These are phyloP conservation scores for Pomatostomus ruficeps DNA, from an alignment of 2,113 vertebrate genomes.

Conservation along the genomic window DNA sequence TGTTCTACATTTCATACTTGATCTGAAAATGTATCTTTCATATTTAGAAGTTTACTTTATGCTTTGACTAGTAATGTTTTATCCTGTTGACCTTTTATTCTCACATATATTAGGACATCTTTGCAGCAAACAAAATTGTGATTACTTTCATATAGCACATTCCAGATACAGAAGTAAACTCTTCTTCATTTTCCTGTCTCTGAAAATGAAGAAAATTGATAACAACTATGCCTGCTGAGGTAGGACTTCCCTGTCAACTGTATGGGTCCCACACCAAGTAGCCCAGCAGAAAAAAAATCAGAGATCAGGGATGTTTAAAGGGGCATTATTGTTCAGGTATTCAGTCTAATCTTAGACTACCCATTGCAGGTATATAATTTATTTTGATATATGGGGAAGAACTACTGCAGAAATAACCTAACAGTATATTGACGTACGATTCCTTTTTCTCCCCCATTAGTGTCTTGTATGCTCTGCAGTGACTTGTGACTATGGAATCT, in stretches of 20 bases:
- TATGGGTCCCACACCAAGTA: background rate
- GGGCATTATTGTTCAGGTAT: background rate
- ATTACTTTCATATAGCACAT: background rate
- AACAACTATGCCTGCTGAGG: background rate
- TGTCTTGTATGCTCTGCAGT: slow-evolving; percentile 34
- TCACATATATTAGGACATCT: background rate
- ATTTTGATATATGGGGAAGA: background rate
- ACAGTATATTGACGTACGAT: slow-evolving; percentile 30
- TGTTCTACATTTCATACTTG: background rate
- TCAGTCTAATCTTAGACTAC: background rate
- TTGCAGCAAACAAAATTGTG: background rate
- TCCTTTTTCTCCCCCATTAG: background rate
- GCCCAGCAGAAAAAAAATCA: background rate
- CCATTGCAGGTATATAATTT: background rate
- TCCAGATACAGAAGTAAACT: background rate
- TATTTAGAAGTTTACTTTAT: background rate
- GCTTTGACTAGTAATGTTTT: background rate
- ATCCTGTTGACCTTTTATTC: background rate
- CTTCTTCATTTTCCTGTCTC: background rate
- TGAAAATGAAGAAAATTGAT: background rate
- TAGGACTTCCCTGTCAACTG: background rate
- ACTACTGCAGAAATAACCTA: slow-evolving; percentile 29
- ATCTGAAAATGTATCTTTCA: background rate
- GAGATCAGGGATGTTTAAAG: background rate
- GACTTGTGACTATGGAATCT: slow-evolving; percentile 62